phyloP scores from a whole-genome alignment of 2,113 vertebrate genomes.

The Malurus melanocephalus region DNA sequence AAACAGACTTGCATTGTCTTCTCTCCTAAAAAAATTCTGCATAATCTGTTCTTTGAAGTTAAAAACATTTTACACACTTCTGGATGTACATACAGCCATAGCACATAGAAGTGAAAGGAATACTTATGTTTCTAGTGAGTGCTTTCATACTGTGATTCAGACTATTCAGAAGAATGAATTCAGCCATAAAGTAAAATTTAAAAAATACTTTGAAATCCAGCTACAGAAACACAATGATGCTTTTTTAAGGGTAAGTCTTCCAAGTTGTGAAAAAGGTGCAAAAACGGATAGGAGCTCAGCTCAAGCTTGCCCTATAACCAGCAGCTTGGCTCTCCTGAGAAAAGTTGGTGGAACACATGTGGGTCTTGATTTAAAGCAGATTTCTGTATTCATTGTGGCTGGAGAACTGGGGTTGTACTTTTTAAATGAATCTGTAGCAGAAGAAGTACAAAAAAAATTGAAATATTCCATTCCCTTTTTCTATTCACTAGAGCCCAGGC shows the following conservation, averaged over 20 bases:
- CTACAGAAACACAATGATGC: neutral
- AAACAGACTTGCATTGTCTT: neutral
- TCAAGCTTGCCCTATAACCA: neutral
- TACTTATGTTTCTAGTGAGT: neutral
- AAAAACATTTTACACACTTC: neutral
- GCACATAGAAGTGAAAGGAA: neutral
- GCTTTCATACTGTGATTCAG: neutral
- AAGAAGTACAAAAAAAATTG: neutral
- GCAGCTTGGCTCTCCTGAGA: constrained; percentile 2
- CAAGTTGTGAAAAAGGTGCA: neutral
- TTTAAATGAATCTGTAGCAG: neutral
- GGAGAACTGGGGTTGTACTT: neutral
- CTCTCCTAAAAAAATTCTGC: neutral
- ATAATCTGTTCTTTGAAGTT: neutral
- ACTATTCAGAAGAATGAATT: neutral
- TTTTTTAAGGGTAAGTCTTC: neutral
- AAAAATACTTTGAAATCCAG: neutral
- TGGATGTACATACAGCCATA: neutral
- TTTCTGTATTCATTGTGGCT: neutral
- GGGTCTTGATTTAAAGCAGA: constrained; percentile 21
- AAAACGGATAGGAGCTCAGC: neutral
- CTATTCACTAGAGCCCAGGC: neutral
- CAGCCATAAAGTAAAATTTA: neutral
- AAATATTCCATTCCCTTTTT: neutral
- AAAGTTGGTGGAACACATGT: neutral